Base-by-base conservation (phyloP, 37 sponge, comb jelly and placozoan genomes). In the Halichondria panicea region DNA sequence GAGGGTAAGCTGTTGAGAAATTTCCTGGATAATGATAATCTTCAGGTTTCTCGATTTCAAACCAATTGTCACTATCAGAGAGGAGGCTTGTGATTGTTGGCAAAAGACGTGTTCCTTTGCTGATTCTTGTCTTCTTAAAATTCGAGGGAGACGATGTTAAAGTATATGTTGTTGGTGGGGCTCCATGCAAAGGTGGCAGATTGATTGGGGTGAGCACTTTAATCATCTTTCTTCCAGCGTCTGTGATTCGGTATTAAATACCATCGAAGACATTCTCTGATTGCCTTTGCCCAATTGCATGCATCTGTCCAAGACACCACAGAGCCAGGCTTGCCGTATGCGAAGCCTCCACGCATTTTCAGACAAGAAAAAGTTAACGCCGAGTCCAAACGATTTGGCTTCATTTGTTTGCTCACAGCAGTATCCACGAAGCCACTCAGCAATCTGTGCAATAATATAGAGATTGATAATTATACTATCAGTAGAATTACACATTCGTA, bases 21-120 rank as follows among this genome's bases (percentile, higher is more conserved):
- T 45, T 31, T 21, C 79, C 79, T 52, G 79, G 79, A 37, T 34
- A 78, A 6, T 78, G 66, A 27, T 78, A 50, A 30, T 78, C 79
- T 11, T 48, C 38, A 13, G 42, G 38, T 31, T 52, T 12, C 8
- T 22, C 9, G 15, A 78, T 67, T 25, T 50, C 11, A 21, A 50
- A 78, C 79, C 77, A 78, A 31, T 53, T 53, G 0, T 36, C 57
- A 24, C 50, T 11, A 24, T 42, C 55, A 40, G 66, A 65, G 13
- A 78, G 61, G 28, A 78, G 68, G 1, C 32, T 65, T 9, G 36
- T 25, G 3, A 78, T 13, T 9, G 27, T 28, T 33, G 79, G 67
- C 12, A 78, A 28, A 35, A 66, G 42, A 31, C 67, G 55, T 22
- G 13, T 65, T 50, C 79, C 79, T 50, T 78, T 78, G 54, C 57